Conservation (phyloP, 2,797 vertebrate species). For the Anguilla obscura region DNA sequence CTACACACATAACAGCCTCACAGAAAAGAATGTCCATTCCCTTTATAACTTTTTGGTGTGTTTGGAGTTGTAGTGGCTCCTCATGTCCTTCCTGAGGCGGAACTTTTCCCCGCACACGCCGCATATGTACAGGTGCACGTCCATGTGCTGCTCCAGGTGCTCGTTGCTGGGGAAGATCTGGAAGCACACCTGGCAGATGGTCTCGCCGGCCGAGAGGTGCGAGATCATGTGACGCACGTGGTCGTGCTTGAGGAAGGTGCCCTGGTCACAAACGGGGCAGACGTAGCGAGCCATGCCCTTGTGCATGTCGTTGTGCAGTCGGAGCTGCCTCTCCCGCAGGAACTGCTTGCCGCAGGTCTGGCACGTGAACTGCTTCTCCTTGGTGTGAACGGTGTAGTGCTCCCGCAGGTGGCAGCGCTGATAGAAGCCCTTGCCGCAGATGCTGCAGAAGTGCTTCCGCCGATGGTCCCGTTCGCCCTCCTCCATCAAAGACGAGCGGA, state of each 20-base stretch:
- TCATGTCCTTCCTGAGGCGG: constrained; percentile 97
- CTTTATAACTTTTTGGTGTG: constrained; percentile 79
- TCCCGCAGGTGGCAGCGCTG: constrained; percentile 97
- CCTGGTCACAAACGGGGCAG: constrained; percentile 97
- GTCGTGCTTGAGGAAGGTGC: constrained; percentile 98
- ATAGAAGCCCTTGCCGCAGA: constrained; percentile 97
- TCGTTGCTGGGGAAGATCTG: constrained; percentile 95
- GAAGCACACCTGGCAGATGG: constrained; percentile 99
- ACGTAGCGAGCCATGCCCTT: constrained; percentile 97
- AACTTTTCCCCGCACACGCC: constrained; percentile 98
- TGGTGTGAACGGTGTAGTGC: constrained; percentile 98
- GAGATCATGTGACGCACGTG: constrained; percentile 99
- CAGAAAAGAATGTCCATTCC: background rate
- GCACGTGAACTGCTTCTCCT: constrained; percentile 98
- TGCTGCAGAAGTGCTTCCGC: constrained; percentile 95
- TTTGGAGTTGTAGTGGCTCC: constrained; percentile 95
- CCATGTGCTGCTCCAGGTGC: constrained; percentile 96
- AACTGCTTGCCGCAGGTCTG: constrained; percentile 98
- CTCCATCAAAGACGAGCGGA: constrained; percentile 81
- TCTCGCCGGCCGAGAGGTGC: constrained; percentile 92
- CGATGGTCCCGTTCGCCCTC: constrained; percentile 87
- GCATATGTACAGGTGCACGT: constrained; percentile 96
- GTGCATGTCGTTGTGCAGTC: constrained; percentile 99
- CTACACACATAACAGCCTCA: constrained; percentile 5
- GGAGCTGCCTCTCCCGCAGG: constrained; percentile 91